Percentiles rank a stretch among this genome's conserved stretches.
phyloP scores from a whole-genome alignment of 2,113 vertebrate species.

The Cheilinus undulatus region DNA sequence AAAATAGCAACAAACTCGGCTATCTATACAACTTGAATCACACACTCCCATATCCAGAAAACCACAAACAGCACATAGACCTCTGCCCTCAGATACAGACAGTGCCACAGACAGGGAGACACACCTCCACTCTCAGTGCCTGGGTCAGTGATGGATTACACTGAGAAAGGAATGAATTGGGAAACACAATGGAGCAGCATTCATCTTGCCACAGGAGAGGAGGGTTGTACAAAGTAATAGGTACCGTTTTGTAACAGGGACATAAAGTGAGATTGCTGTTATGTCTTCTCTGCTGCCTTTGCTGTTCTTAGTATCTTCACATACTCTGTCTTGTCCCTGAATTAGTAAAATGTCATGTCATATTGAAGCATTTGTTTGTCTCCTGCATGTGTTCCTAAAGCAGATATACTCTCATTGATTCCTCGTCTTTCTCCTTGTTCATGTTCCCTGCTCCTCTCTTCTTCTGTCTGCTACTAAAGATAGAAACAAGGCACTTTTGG shows the following conservation, averaged over 20 bases:
- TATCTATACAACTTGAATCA: conserved; percentile 37
- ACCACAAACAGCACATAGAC: background rate
- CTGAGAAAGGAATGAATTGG: conserved; percentile 46
- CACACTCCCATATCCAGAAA: conserved; percentile 17
- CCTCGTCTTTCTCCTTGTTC: background rate
- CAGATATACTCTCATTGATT: background rate
- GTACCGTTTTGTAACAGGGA: conserved; percentile 35
- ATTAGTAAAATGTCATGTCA: conserved; percentile 9
- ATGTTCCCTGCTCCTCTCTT: background rate
- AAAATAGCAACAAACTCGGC: conserved; percentile 28
- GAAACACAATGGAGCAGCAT: conserved; percentile 32
- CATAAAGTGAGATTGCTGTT: background rate
- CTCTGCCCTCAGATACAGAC: conserved; percentile 16
- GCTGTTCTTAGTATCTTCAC: background rate
- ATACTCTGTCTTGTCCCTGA: conserved; percentile 2
- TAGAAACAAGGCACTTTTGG: too few species aligned
- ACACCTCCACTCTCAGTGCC: conserved; percentile 26
- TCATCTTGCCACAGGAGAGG: conserved; percentile 32
- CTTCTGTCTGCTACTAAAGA: too few species aligned
- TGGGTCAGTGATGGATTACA: conserved; percentile 68
- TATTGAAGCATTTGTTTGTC: conserved; percentile 14
- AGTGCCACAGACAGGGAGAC: conserved; percentile 11
- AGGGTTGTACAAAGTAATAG: conserved; percentile 33
- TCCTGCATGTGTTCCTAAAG: background rate
- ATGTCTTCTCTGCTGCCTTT: conserved; percentile 5